These are phyloP conservation scores for Rutilus rutilus DNA, from an alignment of 2,113 vertebrate genomes.

Conservation along the genomic window DNA sequence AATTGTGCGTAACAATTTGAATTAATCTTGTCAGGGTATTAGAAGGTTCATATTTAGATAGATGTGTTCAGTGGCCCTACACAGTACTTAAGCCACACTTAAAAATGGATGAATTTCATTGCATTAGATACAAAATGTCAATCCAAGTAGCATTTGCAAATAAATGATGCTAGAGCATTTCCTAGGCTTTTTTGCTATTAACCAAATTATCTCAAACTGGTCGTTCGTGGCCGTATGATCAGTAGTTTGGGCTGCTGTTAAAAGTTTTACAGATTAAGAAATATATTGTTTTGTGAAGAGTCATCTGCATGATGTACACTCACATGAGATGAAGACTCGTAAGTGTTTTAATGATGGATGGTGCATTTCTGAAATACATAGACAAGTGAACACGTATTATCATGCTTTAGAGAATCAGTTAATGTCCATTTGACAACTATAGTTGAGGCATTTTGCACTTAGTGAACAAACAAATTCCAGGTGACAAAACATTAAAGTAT, in stretches of 20 bases:
- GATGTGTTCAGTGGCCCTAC: background rate
- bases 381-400: background rate
- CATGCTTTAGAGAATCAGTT: background rate
- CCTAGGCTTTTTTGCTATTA: background rate
- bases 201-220: background rate
- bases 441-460: background rate
- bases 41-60: conserved; percentile 9
- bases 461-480: background rate
- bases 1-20: background rate
- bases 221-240: background rate
- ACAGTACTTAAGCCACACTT: background rate
- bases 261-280: background rate
- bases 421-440: background rate
- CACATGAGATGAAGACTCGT: too few relatives aligned
- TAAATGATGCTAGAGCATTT: background rate
- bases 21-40: background rate
- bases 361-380: background rate
- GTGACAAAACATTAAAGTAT: background rate
- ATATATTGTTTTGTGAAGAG: background rate
- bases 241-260: too few relatives aligned
- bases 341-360: too few relatives aligned
- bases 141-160: background rate
- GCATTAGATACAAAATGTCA: background rate
- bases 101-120: background rate
- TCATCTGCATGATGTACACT: too few relatives aligned